Conservation (phyloP, 2,113 vertebrate species). For the Lampris incognitus region DNA sequence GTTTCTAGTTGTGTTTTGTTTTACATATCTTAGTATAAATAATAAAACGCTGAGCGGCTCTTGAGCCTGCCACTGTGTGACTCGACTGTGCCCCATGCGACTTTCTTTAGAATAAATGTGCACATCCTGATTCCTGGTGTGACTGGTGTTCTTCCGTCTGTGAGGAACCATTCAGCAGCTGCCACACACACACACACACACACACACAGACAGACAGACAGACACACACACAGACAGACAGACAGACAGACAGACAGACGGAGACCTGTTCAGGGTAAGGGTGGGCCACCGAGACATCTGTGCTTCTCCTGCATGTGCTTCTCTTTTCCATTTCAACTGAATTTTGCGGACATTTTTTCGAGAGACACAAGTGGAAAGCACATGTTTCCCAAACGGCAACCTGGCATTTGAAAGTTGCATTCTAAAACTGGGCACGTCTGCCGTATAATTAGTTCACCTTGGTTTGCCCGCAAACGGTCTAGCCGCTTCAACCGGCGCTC, state of each 20-base stretch:
- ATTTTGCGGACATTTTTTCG: conserved; percentile 1
- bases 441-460: conserved; percentile 70
- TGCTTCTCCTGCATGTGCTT: conserved; percentile 13
- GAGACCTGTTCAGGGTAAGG: not conserved
- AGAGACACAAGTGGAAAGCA: conserved; percentile 27
- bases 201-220: not conserved
- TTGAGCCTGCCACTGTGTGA: too few relatives aligned
- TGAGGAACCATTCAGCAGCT: conserved; percentile 4
- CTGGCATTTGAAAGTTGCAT: conserved; percentile 43
- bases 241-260: not conserved
- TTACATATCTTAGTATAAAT: too few relatives aligned
- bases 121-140: too few relatives aligned
- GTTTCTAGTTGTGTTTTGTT: too few relatives aligned
- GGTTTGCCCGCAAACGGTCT: conserved; percentile 49
- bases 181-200: not conserved
- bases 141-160: not conserved
- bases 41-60: too few relatives aligned
- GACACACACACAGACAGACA: not conserved
- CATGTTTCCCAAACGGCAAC: conserved; percentile 46
- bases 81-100: too few relatives aligned
- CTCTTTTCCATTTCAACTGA: conserved; percentile 20
- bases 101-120: too few relatives aligned
- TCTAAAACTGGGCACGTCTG: conserved; percentile 28
- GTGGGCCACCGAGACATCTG: conserved; percentile 10
- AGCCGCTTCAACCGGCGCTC: conserved; percentile 57